phyloP scores from a whole-genome alignment of 2,888 invertebrate genomes.

The Trichopria drosophilae region DNA sequence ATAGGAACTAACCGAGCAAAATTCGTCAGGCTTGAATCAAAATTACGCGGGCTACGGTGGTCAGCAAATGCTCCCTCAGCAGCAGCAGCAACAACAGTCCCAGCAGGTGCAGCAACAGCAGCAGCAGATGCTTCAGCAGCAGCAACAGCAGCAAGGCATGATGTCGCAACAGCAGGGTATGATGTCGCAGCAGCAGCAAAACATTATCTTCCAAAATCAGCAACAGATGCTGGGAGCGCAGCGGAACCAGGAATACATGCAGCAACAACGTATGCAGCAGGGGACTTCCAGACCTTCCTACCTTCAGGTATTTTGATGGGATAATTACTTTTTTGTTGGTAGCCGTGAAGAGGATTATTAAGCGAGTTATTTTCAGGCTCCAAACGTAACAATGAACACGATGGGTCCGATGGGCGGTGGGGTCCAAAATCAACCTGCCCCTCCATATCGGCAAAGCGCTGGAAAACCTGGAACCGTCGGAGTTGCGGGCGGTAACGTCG shows the following conservation, averaged over 20 bases:
- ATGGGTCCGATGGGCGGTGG: slow-evolving; percentile 65
- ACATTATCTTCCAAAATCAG: slow-evolving; percentile 56
- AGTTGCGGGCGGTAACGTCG: slow-evolving; percentile 50
- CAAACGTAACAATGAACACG: slow-evolving; percentile 83
- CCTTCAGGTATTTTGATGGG: slow-evolving; percentile 62
- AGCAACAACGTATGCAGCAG: slow-evolving; percentile 64
- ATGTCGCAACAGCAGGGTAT: slow-evolving; percentile 53
- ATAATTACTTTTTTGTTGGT: neutral
- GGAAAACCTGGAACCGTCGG: slow-evolving; percentile 56
- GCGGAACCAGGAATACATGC: slow-evolving; percentile 64
- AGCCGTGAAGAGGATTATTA: neutral
- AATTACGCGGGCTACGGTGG: slow-evolving; percentile 67
- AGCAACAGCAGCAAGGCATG: slow-evolving; percentile 58
- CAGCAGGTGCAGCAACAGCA: slow-evolving; percentile 60
- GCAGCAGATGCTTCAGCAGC: slow-evolving; percentile 56
- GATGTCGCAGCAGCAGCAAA: slow-evolving; percentile 53
- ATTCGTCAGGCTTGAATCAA: slow-evolving; percentile 62
- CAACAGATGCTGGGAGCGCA: slow-evolving; percentile 67
- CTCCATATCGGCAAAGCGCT: slow-evolving; percentile 72
- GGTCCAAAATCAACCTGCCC: slow-evolving; percentile 68
- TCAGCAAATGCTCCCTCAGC: slow-evolving; percentile 58
- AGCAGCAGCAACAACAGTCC: slow-evolving; percentile 46
- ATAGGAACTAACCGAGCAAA: too few species aligned
- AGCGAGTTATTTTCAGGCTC: slow-evolving; percentile 62
- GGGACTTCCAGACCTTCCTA: slow-evolving; percentile 65